Percentiles rank a stretch among this genome's conserved stretches.
Conservation (phyloP, 2,888 invertebrate genomes). For the Hemicrepidius hirtus region DNA sequence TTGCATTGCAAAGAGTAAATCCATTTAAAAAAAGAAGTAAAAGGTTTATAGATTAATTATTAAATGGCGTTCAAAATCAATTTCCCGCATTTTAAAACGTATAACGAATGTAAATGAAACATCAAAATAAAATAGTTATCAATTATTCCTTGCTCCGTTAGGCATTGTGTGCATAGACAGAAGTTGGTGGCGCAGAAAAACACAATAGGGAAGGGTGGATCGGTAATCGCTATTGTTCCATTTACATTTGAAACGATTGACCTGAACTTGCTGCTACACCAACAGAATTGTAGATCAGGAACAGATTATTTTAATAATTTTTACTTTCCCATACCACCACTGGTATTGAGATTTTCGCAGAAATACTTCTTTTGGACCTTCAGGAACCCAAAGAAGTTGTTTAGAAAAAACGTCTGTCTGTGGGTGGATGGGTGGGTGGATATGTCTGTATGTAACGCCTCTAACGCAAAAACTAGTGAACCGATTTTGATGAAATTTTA, state of each 20-base stretch:
- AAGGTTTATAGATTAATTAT: not conserved
- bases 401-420: too few species aligned
- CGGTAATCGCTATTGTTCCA: conserved; percentile 67
- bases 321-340: not conserved
- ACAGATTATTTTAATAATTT: conserved; percentile 13
- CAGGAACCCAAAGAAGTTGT: too few species aligned
- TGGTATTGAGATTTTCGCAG: not conserved
- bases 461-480: too few species aligned
- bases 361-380: too few species aligned
- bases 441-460: too few species aligned
- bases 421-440: too few species aligned
- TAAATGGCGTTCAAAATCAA: conserved; percentile 8
- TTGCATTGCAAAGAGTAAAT: too few species aligned
- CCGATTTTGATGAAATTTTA: too few species aligned
- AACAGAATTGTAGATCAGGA: conserved; percentile 44
- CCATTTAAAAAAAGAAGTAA: too few species aligned
- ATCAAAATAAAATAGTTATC: conserved; percentile 67
- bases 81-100: conserved; percentile 45
- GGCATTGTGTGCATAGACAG: conserved; percentile 62
- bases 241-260: conserved; percentile 68
- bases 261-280: conserved; percentile 57
- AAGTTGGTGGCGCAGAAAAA: conserved; percentile 66
- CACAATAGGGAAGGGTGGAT: conserved; percentile 67
- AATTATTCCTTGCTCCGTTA: conserved; percentile 66
- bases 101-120: conserved; percentile 65